phyloP scores from a whole-genome alignment of 2,888 invertebrate species.

The Zonitis immaculata region DNA sequence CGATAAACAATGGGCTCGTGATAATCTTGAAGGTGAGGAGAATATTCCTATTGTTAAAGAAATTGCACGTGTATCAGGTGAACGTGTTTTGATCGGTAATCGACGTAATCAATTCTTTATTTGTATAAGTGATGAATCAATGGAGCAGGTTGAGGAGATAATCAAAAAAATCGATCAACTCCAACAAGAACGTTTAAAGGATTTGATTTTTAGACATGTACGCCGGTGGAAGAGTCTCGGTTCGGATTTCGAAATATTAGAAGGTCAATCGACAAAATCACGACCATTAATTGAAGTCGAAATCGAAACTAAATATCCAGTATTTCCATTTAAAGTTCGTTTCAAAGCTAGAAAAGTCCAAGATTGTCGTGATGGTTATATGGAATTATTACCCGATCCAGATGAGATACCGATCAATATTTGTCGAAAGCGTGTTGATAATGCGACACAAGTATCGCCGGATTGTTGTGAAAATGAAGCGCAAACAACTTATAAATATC shows the following conservation, averaged over 20 bases:
- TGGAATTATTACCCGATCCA: conserved; percentile 57
- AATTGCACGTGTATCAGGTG: conserved; percentile 44
- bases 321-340: conserved; percentile 42
- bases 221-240: conserved; percentile 49
- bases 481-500: conserved; percentile 66
- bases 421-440: conserved; percentile 55
- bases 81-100: conserved; percentile 60
- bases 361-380: conserved; percentile 63
- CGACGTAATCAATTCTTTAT: conserved; percentile 66
- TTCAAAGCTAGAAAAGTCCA: conserved; percentile 55
- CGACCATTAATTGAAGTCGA: conserved; percentile 63
- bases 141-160: conserved; percentile 50
- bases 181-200: conserved; percentile 41
- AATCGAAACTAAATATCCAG: conserved; percentile 60
- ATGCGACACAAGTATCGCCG: conserved; percentile 57
- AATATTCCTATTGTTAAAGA: conserved; percentile 47
- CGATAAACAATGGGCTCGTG: conserved; percentile 57
- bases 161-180: conserved; percentile 57
- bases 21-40: conserved; percentile 57
- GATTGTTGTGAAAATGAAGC: conserved; percentile 47
- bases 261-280: conserved; percentile 49
- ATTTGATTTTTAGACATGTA: conserved; percentile 28
- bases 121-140: conserved; percentile 56
- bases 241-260: conserved; percentile 61
- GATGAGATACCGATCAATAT: conserved; percentile 57